Base-by-base conservation (phyloP, 2,113 vertebrate species). In the Callospermophilus lateralis region DNA sequence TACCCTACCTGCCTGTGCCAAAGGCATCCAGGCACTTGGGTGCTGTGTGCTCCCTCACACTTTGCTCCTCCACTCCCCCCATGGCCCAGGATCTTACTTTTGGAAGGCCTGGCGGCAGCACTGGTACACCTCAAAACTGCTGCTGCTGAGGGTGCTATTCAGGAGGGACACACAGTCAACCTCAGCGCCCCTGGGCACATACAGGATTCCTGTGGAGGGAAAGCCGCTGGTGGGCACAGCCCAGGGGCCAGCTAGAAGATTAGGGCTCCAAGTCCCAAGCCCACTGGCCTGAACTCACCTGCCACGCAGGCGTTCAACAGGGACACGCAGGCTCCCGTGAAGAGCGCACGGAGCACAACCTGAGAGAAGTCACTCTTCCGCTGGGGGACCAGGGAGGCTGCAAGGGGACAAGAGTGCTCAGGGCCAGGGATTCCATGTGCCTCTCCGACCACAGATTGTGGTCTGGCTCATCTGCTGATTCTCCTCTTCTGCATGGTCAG, bases 291-390 rank as follows among this genome's bases (percentile, higher is more conserved):
- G 6, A 68, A 89, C 97, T 93, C 98, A 99, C 99, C 99, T 90
- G 99, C 99, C 84, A 99, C 84, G 67, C 99, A 99, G 42, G 99
- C 99, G 0, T 99, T 99, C 92, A 99, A 94, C 87, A 99, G 98
- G 84, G 99, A 99, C 51, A 99, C 99, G 0, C 99, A 99, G 28
- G 99, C 98, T 3, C 99, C 99, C 0, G 99, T 99, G 95, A 99
- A 77, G 94, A 99, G 98, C 0, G 99, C 99, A 93, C 99, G 98
- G 58, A 99, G 39, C 61, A 99, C 99, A 0, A 99, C 1, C 10
- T 98, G 81, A 1, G 99, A 99, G 19, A 99, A 93, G 72, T 99
- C 99, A 0, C 98, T 1, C 98, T 98, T 99, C 96, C 98, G 99
- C 11, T 98, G 39, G 1, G 99, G 99, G 37, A 97, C 99, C 93